A percentile compares a stretch with the other conserved stretches of the same genome.
Conservation (phyloP, 2,888 invertebrate species). For the Drosophila planitibia region DNA sequence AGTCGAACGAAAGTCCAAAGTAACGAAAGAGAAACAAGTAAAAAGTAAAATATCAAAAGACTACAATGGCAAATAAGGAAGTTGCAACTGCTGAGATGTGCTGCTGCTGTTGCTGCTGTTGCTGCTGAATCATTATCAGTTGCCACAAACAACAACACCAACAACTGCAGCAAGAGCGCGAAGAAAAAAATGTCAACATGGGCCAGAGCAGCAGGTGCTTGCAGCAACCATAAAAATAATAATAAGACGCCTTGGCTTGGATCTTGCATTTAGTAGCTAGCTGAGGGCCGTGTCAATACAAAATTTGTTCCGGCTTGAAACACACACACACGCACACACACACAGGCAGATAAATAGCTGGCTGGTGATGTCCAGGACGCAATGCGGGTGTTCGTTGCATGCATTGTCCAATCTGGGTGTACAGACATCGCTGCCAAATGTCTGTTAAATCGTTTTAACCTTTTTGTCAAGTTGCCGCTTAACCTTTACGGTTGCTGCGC, state of each 20-base stretch:
- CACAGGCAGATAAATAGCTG: conserved; percentile 1
- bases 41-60: conserved; percentile 55
- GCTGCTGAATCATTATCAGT: conserved; percentile 69
- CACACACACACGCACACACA: neutral
- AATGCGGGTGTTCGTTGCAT: conserved; percentile 56
- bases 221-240: conserved; percentile 46
- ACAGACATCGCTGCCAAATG: conserved; percentile 62
- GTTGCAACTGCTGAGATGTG: conserved; percentile 46
- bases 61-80: conserved; percentile 81
- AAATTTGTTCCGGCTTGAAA: conserved; percentile 70
- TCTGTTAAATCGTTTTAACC: conserved; percentile 81
- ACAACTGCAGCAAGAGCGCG: conserved; percentile 22
- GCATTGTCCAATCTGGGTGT: conserved; percentile 47
- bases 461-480: conserved; percentile 83
- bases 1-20: conserved; percentile 39
- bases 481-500: conserved; percentile 78
- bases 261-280: conserved; percentile 51
- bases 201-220: conserved; percentile 65
- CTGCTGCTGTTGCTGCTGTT: conserved; percentile 15
- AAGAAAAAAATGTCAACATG: conserved; percentile 64
- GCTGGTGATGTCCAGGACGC: conserved; percentile 47
- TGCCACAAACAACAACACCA: conserved; percentile 22
- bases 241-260: conserved; percentile 37
- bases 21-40: conserved; percentile 24
- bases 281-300: conserved; percentile 58